A percentile compares a stretch with the other conserved stretches of the same genome.
Conservation (phyloP, 1,140 invertebrate species). For the Ceratina australensis region DNA sequence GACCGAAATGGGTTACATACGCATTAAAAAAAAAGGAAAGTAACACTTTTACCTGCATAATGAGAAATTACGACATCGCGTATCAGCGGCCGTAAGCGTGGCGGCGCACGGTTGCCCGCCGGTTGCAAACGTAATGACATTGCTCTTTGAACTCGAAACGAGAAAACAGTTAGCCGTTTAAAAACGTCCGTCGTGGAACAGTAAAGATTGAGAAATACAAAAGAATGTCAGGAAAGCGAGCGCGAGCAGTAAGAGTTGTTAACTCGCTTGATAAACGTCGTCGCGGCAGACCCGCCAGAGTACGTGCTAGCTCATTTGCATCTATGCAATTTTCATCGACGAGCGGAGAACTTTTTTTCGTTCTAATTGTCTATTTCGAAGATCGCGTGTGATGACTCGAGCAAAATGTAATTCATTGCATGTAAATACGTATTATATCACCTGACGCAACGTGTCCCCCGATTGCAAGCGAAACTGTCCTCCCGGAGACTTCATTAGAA, state of each 20-base stretch:
- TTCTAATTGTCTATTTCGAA: neutral
- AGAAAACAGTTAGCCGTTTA: neutral
- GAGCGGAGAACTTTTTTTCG: neutral
- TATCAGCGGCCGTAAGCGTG: neutral
- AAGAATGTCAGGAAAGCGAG: neutral
- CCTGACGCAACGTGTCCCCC: too few species aligned
- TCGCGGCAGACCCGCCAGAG: constrained; percentile 5
- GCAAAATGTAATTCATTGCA: neutral
- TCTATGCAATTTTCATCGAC: neutral
- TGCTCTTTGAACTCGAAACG: constrained; percentile 44
- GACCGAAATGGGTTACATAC: neutral
- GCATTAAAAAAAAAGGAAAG: constrained; percentile 5
- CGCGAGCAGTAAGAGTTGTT: constrained; percentile 3
- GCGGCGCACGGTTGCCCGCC: too few species aligned
- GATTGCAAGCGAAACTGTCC: too few species aligned
- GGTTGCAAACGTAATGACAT: constrained; percentile 25
- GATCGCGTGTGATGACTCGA: too few species aligned
- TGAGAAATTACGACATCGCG: constrained; percentile 2
- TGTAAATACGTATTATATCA: too few species aligned
- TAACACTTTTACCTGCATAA: constrained; percentile 7
- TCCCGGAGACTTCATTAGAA: too few species aligned
- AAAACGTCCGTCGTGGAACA: neutral
- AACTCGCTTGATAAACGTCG: neutral
- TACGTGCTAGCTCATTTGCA: neutral
- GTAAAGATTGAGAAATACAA: constrained; percentile 8